Conservation (phyloP, 2,888 invertebrate genomes). For the Diarsia mendica region DNA sequence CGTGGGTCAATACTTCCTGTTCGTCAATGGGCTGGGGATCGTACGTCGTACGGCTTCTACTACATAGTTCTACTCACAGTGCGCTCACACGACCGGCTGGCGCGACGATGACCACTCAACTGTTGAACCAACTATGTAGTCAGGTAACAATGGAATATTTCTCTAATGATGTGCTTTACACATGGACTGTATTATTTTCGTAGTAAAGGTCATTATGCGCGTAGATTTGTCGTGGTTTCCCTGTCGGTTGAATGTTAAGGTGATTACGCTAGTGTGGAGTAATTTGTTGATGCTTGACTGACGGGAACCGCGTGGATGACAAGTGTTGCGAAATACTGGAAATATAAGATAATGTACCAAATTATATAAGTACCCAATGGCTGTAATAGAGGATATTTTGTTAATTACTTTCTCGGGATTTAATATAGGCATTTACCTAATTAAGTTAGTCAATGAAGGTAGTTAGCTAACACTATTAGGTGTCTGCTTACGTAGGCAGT, state of each 20-base stretch:
- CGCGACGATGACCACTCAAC: slow-evolving; percentile 53
- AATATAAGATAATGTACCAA: neutral
- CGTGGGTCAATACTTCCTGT: slow-evolving; percentile 68
- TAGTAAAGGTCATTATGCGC: slow-evolving; percentile 56
- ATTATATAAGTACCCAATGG: neutral
- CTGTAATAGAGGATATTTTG: neutral
- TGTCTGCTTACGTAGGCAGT: neutral
- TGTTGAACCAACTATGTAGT: slow-evolving; percentile 49
- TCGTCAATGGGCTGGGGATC: slow-evolving; percentile 64
- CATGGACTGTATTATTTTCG: slow-evolving; percentile 41
- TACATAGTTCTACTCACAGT: slow-evolving; percentile 61
- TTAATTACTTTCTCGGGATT: neutral
- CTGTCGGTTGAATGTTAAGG: slow-evolving; percentile 8
- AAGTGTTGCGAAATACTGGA: slow-evolving; percentile 18
- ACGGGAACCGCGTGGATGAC: neutral
- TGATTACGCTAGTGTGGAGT: slow-evolving; percentile 32
- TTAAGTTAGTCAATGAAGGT: neutral
- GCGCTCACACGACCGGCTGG: slow-evolving; percentile 53
- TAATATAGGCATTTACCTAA: neutral
- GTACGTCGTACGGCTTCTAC: slow-evolving; percentile 70
- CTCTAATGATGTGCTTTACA: slow-evolving; percentile 29
- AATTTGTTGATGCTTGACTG: slow-evolving; percentile 21
- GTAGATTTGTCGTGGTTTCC: slow-evolving; percentile 12
- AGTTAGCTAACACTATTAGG: no score
- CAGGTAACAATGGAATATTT: slow-evolving; percentile 53